Conservation (phyloP, 1,140 invertebrate genomes). For the Drosophila carrolli region DNA sequence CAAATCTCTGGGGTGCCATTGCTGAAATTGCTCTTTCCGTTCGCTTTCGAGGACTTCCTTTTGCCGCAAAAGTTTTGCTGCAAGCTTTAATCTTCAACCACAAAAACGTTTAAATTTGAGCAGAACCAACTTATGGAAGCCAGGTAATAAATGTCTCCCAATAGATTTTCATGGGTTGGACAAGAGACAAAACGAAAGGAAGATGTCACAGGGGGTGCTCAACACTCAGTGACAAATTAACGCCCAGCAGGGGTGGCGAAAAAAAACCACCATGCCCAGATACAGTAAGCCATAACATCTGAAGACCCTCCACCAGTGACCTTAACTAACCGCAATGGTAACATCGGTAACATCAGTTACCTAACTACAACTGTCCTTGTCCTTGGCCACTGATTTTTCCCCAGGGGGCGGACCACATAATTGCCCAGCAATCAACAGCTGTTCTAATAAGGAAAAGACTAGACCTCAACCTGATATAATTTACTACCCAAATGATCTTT, state of each 20-base stretch:
- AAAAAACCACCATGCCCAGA: conserved; percentile 44
- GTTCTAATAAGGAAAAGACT: conserved; percentile 34
- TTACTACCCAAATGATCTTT: conserved; percentile 61
- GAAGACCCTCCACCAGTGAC: conserved; percentile 19
- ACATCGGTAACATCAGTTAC: conserved; percentile 23
- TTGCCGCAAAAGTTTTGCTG: conserved; percentile 35
- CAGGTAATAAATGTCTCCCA: conserved; percentile 79
- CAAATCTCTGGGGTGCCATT: conserved; percentile 62
- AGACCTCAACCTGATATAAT: conserved; percentile 50
- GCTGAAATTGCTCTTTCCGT: conserved; percentile 65
- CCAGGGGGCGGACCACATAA: conserved; percentile 66
- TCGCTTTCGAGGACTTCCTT: conserved; percentile 13
- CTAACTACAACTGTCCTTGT: conserved; percentile 37
- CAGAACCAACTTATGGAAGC: conserved; percentile 16
- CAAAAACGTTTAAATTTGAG: conserved; percentile 59
- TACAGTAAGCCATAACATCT: conserved; percentile 23
- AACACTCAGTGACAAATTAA: conserved; percentile 71
- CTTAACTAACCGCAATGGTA: conserved; percentile 62
- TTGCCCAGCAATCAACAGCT: conserved; percentile 68
- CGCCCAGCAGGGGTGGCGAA: conserved; percentile 41
- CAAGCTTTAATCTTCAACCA: conserved; percentile 63
- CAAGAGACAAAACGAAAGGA: conserved; percentile 23
- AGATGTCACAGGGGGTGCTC: conserved; percentile 42
- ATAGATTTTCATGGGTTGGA: conserved; percentile 46
- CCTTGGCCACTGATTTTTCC: conserved; percentile 69